Conservation (phyloP, 2,888 invertebrate species). For the Meteorus cinctellus region DNA sequence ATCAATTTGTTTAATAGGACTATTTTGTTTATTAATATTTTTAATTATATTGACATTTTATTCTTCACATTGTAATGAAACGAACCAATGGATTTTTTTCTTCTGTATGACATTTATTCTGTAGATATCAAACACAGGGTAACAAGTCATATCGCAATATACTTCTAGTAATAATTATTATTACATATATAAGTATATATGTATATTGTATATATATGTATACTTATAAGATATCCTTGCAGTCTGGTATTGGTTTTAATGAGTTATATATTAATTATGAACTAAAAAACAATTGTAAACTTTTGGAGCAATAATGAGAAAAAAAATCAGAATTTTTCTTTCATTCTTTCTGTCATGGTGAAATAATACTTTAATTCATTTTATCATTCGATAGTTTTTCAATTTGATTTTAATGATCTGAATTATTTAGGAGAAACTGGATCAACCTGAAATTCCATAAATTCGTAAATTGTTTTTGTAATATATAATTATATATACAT, state of each 20-base stretch:
- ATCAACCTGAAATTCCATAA: too few species aligned
- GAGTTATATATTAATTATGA: slow-evolving; percentile 8
- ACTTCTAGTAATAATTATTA: slow-evolving; percentile 59
- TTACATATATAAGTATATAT: slow-evolving; percentile 47
- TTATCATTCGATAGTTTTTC: background rate
- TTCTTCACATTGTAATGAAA: background rate
- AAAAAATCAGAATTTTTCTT: background rate
- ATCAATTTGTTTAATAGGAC: slow-evolving; percentile 29
- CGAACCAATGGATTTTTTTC: slow-evolving; percentile 48
- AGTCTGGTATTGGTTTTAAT: slow-evolving; percentile 10
- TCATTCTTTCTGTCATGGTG: background rate
- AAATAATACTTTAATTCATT: background rate
- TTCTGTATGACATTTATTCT: slow-evolving; percentile 56
- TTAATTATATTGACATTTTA: background rate
- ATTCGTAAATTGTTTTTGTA: background rate
- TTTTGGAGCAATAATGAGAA: slow-evolving; percentile 7
- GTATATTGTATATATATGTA: slow-evolving; percentile 25
- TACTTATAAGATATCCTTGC: slow-evolving; percentile 24
- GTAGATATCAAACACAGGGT: slow-evolving; percentile 67
- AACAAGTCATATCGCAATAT: slow-evolving; percentile 68
- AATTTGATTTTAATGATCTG: background rate
- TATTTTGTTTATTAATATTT: slow-evolving; percentile 7
- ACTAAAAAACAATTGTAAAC: background rate
- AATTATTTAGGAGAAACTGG: background rate
- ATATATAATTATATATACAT: slow-evolving; percentile 13